phyloP scores from a whole-genome alignment of 1,140 invertebrate species.

The Megalonaias nervosa region DNA sequence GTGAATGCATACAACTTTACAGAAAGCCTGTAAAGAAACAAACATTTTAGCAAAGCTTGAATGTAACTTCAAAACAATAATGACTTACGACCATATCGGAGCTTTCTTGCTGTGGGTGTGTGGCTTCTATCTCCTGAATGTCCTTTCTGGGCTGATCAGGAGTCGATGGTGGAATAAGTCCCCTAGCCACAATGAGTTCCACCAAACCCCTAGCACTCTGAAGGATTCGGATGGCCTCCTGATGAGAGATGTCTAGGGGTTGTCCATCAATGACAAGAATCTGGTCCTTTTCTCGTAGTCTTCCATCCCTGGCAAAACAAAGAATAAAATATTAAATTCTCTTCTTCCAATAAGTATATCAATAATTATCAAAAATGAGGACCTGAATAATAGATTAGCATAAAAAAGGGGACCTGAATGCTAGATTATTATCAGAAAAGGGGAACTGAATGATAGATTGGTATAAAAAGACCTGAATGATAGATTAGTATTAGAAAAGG shows the following conservation, averaged over 20 bases:
- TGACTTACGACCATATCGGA: slow-evolving; percentile 46
- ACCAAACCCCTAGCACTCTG: slow-evolving; percentile 85
- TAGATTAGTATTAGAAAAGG: too few relatives aligned
- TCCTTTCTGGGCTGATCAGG: slow-evolving; percentile 16
- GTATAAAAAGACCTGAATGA: too few relatives aligned
- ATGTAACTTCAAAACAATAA: background rate
- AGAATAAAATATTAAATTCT: background rate
- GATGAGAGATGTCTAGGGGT: slow-evolving; percentile 87
- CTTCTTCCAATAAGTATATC: too few relatives aligned
- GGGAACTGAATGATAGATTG: too few relatives aligned
- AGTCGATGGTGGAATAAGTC: slow-evolving; percentile 50
- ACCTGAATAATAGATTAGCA: too few relatives aligned
- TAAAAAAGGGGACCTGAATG: too few relatives aligned
- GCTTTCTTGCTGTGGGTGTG: slow-evolving; percentile 17
- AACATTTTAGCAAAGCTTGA: background rate
- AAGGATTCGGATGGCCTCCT: slow-evolving; percentile 86
- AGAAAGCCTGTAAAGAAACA: too few relatives aligned
- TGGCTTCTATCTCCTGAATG: slow-evolving; percentile 7
- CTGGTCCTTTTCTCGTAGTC: slow-evolving; percentile 87
- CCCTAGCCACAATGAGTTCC: slow-evolving; percentile 82
- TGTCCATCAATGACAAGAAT: slow-evolving; percentile 92
- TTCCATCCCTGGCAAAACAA: slow-evolving; percentile 80
- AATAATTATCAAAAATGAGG: too few relatives aligned
- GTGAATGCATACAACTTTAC: too few relatives aligned
- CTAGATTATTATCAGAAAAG: too few relatives aligned